A percentile compares a stretch with the other conserved stretches of the same genome.
These are phyloP conservation scores for Drosophila gunungcola DNA, from an alignment of 1,140 invertebrate genomes.

Conservation along the genomic window DNA sequence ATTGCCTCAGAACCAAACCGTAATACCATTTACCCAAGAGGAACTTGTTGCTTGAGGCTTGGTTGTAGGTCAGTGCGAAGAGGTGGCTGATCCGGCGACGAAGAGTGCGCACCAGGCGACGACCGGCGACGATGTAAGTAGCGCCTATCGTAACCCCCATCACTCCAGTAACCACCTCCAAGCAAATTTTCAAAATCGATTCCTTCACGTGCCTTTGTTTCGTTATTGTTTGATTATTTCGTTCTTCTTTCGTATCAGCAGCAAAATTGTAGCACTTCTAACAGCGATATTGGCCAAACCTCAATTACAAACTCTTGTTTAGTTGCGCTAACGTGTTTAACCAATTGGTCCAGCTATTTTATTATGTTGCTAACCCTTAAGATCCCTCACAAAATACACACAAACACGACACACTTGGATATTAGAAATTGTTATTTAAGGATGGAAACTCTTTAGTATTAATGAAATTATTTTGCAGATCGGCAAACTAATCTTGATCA, in stretches of 20 bases:
- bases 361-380: slow-evolving; percentile 65
- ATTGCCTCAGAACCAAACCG: slow-evolving; percentile 25
- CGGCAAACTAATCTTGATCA: too few species aligned
- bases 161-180: slow-evolving; percentile 48
- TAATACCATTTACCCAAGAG: slow-evolving; percentile 41
- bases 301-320: slow-evolving; percentile 26
- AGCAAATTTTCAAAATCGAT: slow-evolving; percentile 31
- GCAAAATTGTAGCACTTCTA: slow-evolving; percentile 45
- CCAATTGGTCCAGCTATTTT: slow-evolving; percentile 62
- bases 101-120: slow-evolving; percentile 74
- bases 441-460: too few species aligned
- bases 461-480: too few species aligned
- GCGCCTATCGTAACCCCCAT: slow-evolving; percentile 56
- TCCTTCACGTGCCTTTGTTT: slow-evolving; percentile 31
- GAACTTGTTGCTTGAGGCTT: slow-evolving; percentile 71
- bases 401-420: slow-evolving; percentile 5
- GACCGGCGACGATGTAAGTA: slow-evolving; percentile 79
- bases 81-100: slow-evolving; percentile 74
- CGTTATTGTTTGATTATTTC: slow-evolving; percentile 19
- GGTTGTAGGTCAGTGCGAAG: slow-evolving; percentile 69
- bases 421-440: background rate
- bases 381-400: slow-evolving; percentile 5
- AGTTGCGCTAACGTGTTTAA: slow-evolving; percentile 50
- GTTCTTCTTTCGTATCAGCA: slow-evolving; percentile 20
- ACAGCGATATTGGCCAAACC: slow-evolving; percentile 44